phyloP scores from a whole-genome alignment of 2,888 invertebrate species.

The Drosophila subquinaria region DNA sequence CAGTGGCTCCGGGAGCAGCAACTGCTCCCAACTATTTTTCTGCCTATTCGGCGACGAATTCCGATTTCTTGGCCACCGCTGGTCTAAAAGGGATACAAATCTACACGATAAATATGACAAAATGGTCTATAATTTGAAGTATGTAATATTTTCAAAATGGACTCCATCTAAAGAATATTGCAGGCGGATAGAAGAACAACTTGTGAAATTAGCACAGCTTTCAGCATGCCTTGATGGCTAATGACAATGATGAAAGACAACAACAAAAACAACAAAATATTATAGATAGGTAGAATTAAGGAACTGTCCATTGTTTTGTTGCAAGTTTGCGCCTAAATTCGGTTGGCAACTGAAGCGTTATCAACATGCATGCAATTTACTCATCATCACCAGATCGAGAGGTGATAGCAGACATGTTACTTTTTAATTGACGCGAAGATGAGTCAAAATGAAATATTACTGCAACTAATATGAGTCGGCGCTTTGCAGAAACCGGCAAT shows the following conservation, averaged over 20 bases:
- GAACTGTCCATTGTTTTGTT: conserved; percentile 28
- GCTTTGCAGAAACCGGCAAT: conserved; percentile 69
- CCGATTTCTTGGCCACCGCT: too few relatives aligned
- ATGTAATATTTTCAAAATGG: too few relatives aligned
- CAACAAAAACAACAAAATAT: background rate
- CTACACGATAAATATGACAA: too few relatives aligned
- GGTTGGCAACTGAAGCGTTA: conserved; percentile 77
- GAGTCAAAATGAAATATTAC: conserved; percentile 79
- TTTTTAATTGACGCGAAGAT: conserved; percentile 82
- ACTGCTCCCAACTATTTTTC: too few relatives aligned
- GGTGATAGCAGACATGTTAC: conserved; percentile 82
- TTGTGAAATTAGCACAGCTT: too few relatives aligned
- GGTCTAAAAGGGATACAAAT: too few relatives aligned
- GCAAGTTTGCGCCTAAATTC: conserved; percentile 28
- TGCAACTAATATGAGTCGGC: conserved; percentile 78
- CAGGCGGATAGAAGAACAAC: too few relatives aligned
- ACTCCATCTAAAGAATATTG: too few relatives aligned
- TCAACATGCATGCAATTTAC: conserved; percentile 83
- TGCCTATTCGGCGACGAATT: too few relatives aligned
- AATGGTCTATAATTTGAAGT: too few relatives aligned
- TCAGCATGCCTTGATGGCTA: background rate
- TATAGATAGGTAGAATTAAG: conserved; percentile 1
- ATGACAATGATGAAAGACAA: conserved; percentile 19
- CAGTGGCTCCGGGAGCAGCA: too few relatives aligned
- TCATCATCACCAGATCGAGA: conserved; percentile 84